Evolutionary conservation across 2,888 invertebrate genomes (phyloP), one percentile per base, ranked within the genome.

Genomic region (Oegoconia quadripuncta): DNA sequence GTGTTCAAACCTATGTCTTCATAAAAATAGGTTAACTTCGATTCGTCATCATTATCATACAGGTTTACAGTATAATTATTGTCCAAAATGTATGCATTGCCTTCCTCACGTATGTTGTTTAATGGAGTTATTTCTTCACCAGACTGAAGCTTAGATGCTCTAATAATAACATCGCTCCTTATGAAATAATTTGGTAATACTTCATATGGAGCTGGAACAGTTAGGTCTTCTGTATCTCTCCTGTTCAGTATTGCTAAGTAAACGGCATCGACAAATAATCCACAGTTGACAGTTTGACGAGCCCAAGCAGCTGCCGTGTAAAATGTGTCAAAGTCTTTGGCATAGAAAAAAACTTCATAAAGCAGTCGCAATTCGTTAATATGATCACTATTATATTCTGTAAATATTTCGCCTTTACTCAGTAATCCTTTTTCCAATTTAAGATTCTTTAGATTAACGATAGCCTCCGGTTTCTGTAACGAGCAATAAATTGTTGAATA

Each of bases 1-100:
- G 89, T 68, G 67, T 92, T 93, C 44, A 93, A 76, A 33, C 91
- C 92, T 40, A 93, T 74, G 60, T 93, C 93, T 71, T 93, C 93
- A n/a, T 89, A 89, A 71, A 92, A 93, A 68, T 93, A 93, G 29
- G 90, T 88, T 38, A 93, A 54, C 53, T 89, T 89, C 42, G 88
- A 84, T 48, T 93, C 91, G n/a, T 83, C 71, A 45, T 75, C 65
- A 27, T 79, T 74, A 25, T 79, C 74, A 35, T 66, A 69, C 43
- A 80, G 76, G 41, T 79, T 64, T 11, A 63, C 52, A 33, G 87
- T 86, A 36, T 87, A 87, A 52, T 84, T 80, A 17, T 78, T 70
- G 41, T 77, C 72, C 18, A 87, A 48, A 31, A 71, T 62, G 39
- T 80, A 87, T 3, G 72, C 50, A 44, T 79, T 83, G 8, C 81